These are phyloP conservation scores for Prunella fulvescens DNA, from an alignment of 2,113 vertebrate genomes.

Conservation along the genomic window DNA sequence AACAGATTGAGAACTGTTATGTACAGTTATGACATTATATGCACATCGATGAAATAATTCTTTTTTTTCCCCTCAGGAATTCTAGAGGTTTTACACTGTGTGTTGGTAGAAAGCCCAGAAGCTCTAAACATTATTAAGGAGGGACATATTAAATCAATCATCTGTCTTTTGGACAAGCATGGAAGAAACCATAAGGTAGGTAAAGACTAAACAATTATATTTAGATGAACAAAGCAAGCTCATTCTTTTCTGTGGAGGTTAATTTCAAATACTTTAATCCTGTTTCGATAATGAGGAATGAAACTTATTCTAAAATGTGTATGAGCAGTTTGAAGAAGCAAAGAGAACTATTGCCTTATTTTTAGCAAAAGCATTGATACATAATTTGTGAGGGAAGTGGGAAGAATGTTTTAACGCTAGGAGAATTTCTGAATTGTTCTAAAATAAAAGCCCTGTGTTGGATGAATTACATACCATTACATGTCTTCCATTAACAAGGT, in stretches of 20 bases:
- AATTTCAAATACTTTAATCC: neutral
- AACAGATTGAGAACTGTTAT: neutral
- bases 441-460: neutral
- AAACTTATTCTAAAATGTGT: neutral
- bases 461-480: neutral
- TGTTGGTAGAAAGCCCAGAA: constrained; percentile 95
- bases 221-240: neutral
- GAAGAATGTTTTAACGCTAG: neutral
- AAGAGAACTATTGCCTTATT: neutral
- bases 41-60: neutral
- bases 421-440: neutral
- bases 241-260: neutral
- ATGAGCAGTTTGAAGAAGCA: neutral
- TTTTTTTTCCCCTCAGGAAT: constrained; percentile 74
- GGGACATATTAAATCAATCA: constrained; percentile 96
- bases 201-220: neutral
- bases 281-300: neutral
- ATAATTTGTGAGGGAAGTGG: neutral
- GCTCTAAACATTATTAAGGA: constrained; percentile 97
- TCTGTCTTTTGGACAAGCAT: constrained; percentile 93
- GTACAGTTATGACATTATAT: neutral
- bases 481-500: neutral
- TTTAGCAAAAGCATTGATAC: neutral
- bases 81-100: constrained; percentile 95
- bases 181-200: constrained; percentile 94